Evolutionary conservation across 2,797 vertebrate species (phyloP).

Genomic region (Hipposideros larvatus): DNA sequence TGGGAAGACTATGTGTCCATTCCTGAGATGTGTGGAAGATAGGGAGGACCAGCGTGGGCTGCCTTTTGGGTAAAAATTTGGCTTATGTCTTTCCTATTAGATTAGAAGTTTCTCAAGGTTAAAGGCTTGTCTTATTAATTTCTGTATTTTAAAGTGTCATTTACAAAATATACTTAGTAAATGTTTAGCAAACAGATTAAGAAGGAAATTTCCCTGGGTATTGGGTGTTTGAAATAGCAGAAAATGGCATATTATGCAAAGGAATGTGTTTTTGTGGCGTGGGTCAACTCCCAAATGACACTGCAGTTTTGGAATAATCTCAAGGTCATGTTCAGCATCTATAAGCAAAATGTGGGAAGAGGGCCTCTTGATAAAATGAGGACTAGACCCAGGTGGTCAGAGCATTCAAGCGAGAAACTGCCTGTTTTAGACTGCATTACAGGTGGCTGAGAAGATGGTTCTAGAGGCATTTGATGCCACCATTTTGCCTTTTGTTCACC

Average conservation of each 20-base stretch:
- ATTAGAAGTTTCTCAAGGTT: neutral
- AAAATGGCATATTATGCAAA: neutral
- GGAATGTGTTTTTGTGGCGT: neutral
- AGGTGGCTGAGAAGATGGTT: neutral
- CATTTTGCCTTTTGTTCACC: neutral
- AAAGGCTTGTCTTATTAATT: neutral
- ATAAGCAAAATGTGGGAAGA: neutral
- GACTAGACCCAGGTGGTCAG: neutral
- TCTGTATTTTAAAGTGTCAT: slow-evolving; percentile 12
- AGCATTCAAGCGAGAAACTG: neutral
- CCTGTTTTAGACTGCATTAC: neutral
- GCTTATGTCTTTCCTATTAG: neutral
- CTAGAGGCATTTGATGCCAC: neutral
- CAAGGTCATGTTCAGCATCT: neutral
- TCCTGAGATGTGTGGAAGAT: neutral
- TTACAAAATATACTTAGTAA: neutral
- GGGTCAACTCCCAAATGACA: neutral
- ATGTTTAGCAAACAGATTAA: neutral
- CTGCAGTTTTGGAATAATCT: neutral
- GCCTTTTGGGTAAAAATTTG: neutral
- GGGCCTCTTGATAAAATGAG: neutral
- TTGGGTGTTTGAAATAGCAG: neutral
- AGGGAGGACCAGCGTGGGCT: too few relatives aligned
- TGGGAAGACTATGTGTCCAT: neutral
- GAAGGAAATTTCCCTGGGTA: neutral